These are phyloP conservation scores for Ascaphus truei DNA, from an alignment of 2,113 vertebrate genomes.

Conservation along the genomic window DNA sequence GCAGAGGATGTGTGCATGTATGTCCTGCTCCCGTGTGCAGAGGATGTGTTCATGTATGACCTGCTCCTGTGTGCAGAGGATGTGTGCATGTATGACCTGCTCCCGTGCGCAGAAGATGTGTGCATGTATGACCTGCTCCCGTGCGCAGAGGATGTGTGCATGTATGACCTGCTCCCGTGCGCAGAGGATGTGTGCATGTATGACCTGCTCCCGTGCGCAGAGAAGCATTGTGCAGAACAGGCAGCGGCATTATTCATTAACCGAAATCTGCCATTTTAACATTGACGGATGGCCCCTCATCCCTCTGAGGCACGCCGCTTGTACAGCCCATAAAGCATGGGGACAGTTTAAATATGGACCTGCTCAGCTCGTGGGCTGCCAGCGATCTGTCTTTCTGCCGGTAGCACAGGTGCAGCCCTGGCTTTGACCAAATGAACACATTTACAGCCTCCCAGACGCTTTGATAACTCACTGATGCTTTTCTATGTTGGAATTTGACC, in stretches of 20 bases:
- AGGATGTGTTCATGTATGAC: background rate
- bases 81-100: background rate
- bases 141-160: background rate
- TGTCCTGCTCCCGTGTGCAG: background rate
- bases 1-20: background rate
- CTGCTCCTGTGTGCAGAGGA: background rate
- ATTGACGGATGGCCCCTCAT: constrained; percentile 79
- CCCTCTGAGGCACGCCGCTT: constrained; percentile 66
- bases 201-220: background rate
- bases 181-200: background rate
- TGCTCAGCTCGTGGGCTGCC: constrained; percentile 71
- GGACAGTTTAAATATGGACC: constrained; percentile 92
- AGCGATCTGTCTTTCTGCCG: constrained; percentile 75
- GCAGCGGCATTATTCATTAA: constrained; percentile 81
- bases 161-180: background rate
- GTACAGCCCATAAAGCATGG: constrained; percentile 87
- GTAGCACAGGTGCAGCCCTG: constrained; percentile 53
- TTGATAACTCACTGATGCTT: constrained; percentile 42
- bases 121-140: background rate
- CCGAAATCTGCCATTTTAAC: constrained; percentile 91
- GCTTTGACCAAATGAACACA: constrained; percentile 60
- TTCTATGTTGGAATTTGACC: background rate
- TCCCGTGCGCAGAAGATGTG: background rate
- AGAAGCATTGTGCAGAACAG: constrained; percentile 16
- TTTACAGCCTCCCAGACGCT: constrained; percentile 46